Evolutionary conservation across 2,888 invertebrate species (phyloP), one percentile per base, ranked within the genome.

Genomic region (Epirrhoe tristata): DNA sequence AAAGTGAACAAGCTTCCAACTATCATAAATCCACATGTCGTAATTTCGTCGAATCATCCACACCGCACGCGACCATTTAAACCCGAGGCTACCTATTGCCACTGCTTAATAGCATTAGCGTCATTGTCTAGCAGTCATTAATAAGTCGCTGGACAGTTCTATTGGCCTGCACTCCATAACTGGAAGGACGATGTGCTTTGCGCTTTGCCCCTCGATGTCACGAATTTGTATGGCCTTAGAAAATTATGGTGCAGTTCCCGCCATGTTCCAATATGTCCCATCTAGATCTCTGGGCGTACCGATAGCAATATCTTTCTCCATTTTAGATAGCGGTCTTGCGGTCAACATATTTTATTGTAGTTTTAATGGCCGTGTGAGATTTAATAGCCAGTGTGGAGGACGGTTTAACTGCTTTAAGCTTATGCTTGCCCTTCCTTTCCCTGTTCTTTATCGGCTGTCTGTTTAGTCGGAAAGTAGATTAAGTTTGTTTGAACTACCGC

Each of bases 61-160:
- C 71, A 63, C 66, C 70, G 69, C 71, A 67, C 82, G 81, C 81
- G 79, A 80, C 81, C 82, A 81, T 81, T 84, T 82, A 84, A 86
- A 77, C 78, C 77, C 77, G 71, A 76, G 77, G 82, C 80, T 79
- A 81, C 83, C 80, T 82, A 85, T 85, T 80, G 78, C 80, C 79
- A 82, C 82, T 85, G 85, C 86, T 89, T 92, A 89, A 93, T 92
- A 87, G 86, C 88, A 88, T 91, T 90, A 90, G 86, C 84, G 83
- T 89, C 87, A 90, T 91, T 91, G 91, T 90, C 88, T 85, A 80
- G 75, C 73, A 77, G 81, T 85, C 90, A 88, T 93, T 92, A 91
- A 93, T 93, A 92, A 90, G 86, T 81, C 79, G 76, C 73, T 57
- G 75, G 90, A 90, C 90, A 90, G 89, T 88, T 91, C 87, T 89